Evolutionary conservation across 2,113 vertebrate species (phyloP).

Genomic region (Corythornis cristatus): DNA sequence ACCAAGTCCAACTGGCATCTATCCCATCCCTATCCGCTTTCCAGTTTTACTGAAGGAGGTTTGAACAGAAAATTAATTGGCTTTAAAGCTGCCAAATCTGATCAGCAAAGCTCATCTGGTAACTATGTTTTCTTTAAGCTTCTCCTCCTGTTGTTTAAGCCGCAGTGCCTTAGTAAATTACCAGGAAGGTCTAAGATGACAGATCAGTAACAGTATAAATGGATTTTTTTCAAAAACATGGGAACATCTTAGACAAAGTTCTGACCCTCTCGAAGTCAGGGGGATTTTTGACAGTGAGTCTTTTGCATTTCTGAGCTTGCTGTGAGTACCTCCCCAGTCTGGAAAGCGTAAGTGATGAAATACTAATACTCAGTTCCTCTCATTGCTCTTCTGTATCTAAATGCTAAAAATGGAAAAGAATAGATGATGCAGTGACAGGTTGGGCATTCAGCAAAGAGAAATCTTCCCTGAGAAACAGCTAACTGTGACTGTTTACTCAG

Average conservation of each 20-base stretch:
- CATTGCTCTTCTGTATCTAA: neutral
- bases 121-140: constrained; percentile 43
- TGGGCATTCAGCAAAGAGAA: neutral
- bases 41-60: constrained; percentile 13
- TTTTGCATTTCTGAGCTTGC: neutral
- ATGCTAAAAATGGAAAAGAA: neutral
- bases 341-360: neutral
- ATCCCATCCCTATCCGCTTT: constrained; percentile 21
- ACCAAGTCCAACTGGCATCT: neutral
- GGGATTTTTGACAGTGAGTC: neutral
- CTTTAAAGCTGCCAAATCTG: constrained; percentile 59
- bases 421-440: neutral
- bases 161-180: neutral
- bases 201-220: constrained; percentile 39
- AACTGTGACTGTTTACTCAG: neutral
- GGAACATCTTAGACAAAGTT: neutral
- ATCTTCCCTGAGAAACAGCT: neutral
- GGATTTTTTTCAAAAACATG: neutral
- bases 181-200: neutral
- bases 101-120: constrained; percentile 53
- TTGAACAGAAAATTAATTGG: constrained; percentile 68
- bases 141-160: constrained; percentile 25
- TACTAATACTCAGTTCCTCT: neutral
- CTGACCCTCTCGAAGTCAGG: neutral
- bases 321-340: neutral